Evolutionary conservation across 1,140 invertebrate genomes (phyloP), one percentile per base, ranked within the genome.

Genomic region (Gryon sp.): DNA sequence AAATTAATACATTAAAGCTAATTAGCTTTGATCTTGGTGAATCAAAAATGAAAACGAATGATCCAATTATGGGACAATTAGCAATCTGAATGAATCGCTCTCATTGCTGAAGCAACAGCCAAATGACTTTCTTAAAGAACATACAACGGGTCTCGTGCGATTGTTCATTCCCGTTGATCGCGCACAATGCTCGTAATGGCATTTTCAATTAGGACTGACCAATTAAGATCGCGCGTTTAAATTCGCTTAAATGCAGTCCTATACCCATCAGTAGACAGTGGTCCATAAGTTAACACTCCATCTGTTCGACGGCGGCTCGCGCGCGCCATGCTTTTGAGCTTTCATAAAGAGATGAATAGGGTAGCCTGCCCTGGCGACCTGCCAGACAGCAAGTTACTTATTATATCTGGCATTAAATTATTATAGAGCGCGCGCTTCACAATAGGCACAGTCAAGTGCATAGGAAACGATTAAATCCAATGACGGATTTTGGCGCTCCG

Each of bases 401-500:
- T 88, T 88, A 88, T 88, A 87, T 87, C 84, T 87, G 84, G 84
- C 86, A 86, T 87, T 87, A 87, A 87, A 88, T 88, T 88, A 88
- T 88, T 86, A 87, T 87, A 83, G 83, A 87, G 81, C 82, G 55
- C n/a, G n/a, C 76, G 73, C 75, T 55, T 80, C 81, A 88, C 87
- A 88, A 86, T 86, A 82, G 87, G 81, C 80, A 86, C 81, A 80
- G 81, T 82, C 72, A 79, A 87, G 85, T 87, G 84, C 86, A 88
- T 86, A 86, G 85, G 85, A 88, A 88, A 84, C 87, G 84, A 88
- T 88, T 88, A 88, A 87, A 85, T 77, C 80, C 77, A 84, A 85
- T 84, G 83, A 86, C 84, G 55, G 65, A 73, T 78, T 76, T 78
- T n/a, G 32, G 18, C 50, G 38, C 43, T 50, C 53, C 28, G 45